These are phyloP conservation scores for Hartigia nigra DNA, from an alignment of 2,888 invertebrate genomes.

Conservation along the genomic window DNA sequence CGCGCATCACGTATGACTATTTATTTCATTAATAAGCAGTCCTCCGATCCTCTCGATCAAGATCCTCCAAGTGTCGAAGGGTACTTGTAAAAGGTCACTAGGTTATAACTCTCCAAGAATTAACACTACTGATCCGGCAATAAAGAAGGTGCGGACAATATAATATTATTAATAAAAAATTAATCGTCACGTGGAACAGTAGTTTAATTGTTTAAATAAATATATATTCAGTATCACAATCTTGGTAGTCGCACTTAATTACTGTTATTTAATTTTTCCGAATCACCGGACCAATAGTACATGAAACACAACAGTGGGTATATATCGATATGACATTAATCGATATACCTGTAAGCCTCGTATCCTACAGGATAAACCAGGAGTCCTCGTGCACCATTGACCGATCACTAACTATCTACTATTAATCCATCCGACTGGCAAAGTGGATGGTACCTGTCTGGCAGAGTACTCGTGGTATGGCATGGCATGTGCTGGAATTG, in stretches of 20 bases:
- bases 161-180: not conserved
- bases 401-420: conserved; percentile 45
- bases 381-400: conserved; percentile 1
- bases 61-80: not conserved
- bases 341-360: not conserved
- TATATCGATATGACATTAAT: not conserved
- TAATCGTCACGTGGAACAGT: not conserved
- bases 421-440: conserved; percentile 61
- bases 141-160: not conserved
- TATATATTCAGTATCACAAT: not conserved
- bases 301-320: not conserved
- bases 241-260: not conserved
- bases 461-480: conserved; percentile 52
- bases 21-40: not conserved
- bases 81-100: not conserved
- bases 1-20: not conserved
- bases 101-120: not conserved
- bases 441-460: conserved; percentile 65
- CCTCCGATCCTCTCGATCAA: not conserved
- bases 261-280: not conserved
- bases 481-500: conserved; percentile 60
- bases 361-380: not conserved
- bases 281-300: not conserved
- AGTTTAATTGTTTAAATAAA: not conserved
- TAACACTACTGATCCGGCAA: not conserved